Evolutionary conservation across 2,888 invertebrate species (phyloP), one percentile per base, ranked within the genome.

Genomic region (Vanessa cardui): DNA sequence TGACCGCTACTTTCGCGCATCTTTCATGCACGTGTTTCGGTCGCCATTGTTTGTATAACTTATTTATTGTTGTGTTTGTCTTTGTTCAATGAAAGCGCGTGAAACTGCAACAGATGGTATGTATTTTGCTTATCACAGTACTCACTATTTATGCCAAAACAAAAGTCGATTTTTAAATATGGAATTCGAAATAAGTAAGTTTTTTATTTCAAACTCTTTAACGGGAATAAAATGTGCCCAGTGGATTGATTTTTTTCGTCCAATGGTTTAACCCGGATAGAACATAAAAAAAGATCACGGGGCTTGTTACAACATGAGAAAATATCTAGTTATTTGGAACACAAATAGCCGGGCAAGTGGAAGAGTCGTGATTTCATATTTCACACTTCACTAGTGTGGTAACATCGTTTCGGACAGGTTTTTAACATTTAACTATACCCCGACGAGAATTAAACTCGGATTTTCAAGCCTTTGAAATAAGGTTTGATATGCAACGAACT

Each of bases 361-460:
- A 82, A 83, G 85, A 88, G 83, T 92, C 92, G 92, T 92, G 92
- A 92, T 92, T 92, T 90, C 90, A 91, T 92, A 91, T 91, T 92
- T 92, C 91, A 92, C 92, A 92, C 92, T 90, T 88, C 81, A 83
- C 83, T 81, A 85, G 89, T 87, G 88, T 84, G 85, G 87, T 85
- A 85, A 86, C 83, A 82, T 80, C 79, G 83, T 78, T 81, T 80
- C 80, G 79, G 83, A 89, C 90, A 86, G 88, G 90, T 90, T 88
- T 83, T 84, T 87, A 86, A 39, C 84, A 84, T 81, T 83, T 84
- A 82, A 80, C 80, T 68, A 72, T 69, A 79, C 76, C 75, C 77
- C 77, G 74, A 77, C 77, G 74, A 76, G 56, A 69, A 70, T 58
- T 64, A 64, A 58, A 69, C 72, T 47, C 73, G 72, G 71, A 70